Percentiles rank a stretch among this genome's conserved stretches.
These are phyloP conservation scores for Martes martes DNA, from an alignment of 2,113 vertebrate species.

Conservation along the genomic window DNA sequence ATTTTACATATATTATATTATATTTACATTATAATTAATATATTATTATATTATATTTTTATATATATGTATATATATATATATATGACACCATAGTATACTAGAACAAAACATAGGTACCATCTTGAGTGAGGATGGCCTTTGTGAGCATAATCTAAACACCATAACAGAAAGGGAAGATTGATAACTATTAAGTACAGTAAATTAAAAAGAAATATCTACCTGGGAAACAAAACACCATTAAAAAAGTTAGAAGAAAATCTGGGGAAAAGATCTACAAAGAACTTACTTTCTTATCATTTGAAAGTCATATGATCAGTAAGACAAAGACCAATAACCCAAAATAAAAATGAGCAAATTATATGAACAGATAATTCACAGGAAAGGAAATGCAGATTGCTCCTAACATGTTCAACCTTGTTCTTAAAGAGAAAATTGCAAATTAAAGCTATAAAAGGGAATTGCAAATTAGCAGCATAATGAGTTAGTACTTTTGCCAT, in stretches of 20 bases:
- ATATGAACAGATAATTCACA: not conserved
- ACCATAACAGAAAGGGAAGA: not conserved
- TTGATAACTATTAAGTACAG: not conserved
- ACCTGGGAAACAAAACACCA: not conserved
- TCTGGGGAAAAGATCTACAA: not conserved
- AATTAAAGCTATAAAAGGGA: not conserved
- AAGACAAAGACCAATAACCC: not conserved
- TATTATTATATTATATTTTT: no score
- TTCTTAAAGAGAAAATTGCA: not conserved
- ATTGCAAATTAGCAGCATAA: not conserved
- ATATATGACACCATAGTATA: not conserved
- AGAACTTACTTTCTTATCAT: not conserved
- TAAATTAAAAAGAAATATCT: not conserved
- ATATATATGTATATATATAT: not conserved
- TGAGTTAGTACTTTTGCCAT: not conserved
- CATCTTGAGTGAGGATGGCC: not conserved
- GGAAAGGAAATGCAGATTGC: not conserved
- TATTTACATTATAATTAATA: no score
- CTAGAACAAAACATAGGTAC: not conserved
- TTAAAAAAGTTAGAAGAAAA: not conserved
- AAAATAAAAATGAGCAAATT: not conserved
- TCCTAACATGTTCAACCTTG: not conserved
- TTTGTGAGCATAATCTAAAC: not conserved
- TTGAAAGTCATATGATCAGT: not conserved
- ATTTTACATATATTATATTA: not conserved